Evolutionary conservation across 2,113 vertebrate species (phyloP).

Genomic region (Brienomyrus longianalis): DNA sequence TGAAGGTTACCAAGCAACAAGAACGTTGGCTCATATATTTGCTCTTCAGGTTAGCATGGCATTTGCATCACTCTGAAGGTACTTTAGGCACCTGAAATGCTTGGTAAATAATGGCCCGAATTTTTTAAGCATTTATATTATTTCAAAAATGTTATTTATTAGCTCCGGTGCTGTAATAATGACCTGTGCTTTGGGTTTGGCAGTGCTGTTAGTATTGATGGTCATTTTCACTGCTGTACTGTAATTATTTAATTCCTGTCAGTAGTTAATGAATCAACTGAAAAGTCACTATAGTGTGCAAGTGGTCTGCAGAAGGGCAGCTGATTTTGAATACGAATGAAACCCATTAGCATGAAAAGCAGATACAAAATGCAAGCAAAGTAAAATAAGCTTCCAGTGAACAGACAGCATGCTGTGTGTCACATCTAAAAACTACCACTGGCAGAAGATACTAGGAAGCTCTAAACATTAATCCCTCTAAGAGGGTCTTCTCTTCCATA

Average conservation of each 20-base stretch:
- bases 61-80: background rate
- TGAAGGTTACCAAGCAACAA: background rate
- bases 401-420: background rate
- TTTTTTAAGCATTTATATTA: background rate
- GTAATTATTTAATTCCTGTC: background rate
- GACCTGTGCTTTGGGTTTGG: background rate
- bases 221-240: background rate
- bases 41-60: background rate
- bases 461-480: background rate
- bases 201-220: background rate
- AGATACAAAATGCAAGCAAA: background rate
- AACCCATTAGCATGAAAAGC: background rate
- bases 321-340: background rate
- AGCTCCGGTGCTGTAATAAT: background rate
- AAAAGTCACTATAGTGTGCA: background rate
- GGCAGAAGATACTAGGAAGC: background rate
- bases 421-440: background rate
- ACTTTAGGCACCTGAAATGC: background rate
- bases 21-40: background rate
- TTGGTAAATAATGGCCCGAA: background rate
- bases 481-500: background rate
- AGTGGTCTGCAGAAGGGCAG: background rate
- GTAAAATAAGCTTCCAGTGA: background rate
- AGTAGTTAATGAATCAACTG: background rate
- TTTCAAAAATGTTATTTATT: background rate